Evolutionary conservation across 1,140 invertebrate genomes (phyloP).

Genomic region (Neotoxoptera formosana): DNA sequence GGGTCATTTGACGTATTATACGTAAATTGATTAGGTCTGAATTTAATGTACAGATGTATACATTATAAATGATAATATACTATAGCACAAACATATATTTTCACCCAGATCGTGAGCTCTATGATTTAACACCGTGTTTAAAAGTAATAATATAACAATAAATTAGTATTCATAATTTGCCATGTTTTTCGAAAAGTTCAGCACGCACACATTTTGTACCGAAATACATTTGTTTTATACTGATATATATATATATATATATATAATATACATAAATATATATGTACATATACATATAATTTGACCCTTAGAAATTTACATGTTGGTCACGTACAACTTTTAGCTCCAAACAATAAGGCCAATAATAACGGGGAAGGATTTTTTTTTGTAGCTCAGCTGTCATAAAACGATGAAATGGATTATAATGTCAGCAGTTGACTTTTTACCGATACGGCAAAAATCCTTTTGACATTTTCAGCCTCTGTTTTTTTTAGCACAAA

Average conservation of each 20-base stretch:
- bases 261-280: constrained; percentile 21
- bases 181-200: background rate
- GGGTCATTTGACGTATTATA: background rate
- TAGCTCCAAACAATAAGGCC: constrained; percentile 55
- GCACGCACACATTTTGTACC: constrained; percentile 7
- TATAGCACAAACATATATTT: background rate
- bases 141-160: constrained; percentile 23
- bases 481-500: constrained; percentile 29
- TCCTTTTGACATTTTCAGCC: constrained; percentile 56
- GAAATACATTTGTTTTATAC: constrained; percentile 22
- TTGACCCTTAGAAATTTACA: constrained; percentile 45
- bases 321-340: constrained; percentile 54
- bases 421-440: constrained; percentile 57
- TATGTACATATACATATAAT: constrained; percentile 4
- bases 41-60: background rate
- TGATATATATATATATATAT: background rate
- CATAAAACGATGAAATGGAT: constrained; percentile 53
- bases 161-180: constrained; percentile 50
- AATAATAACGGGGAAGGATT: constrained; percentile 39
- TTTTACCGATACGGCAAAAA: constrained; percentile 56
- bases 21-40: background rate
- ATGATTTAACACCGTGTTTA: constrained; percentile 15
- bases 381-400: constrained; percentile 47
- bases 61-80: background rate
- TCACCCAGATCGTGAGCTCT: background rate